These are phyloP conservation scores for Formica aserva DNA, from an alignment of 2,888 invertebrate genomes.

Conservation along the genomic window DNA sequence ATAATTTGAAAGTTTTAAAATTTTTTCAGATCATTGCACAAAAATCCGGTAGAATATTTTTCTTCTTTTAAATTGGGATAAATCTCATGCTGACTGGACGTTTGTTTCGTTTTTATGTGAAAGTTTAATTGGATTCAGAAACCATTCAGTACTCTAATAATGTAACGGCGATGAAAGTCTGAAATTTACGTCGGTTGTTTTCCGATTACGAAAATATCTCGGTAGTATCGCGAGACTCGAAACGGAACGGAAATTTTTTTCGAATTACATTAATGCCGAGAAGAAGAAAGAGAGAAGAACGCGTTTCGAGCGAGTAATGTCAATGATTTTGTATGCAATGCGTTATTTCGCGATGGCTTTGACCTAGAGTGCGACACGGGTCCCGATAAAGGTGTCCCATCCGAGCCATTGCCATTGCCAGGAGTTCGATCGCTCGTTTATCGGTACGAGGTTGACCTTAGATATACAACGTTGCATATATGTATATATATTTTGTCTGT, in stretches of 20 bases:
- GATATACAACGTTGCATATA: conserved; percentile 62
- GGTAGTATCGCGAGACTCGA: conserved; percentile 24
- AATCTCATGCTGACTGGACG: background rate
- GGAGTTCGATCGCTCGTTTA: conserved; percentile 59
- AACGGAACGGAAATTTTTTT: conserved; percentile 15
- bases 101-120: conserved; percentile 13
- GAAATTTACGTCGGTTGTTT: conserved; percentile 15
- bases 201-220: conserved; percentile 7
- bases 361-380: conserved; percentile 69
- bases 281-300: background rate
- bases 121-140: conserved; percentile 5
- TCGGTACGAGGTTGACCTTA: conserved; percentile 71
- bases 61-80: background rate
- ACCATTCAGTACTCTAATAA: background rate
- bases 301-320: too few species aligned
- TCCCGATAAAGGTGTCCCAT: conserved; percentile 60
- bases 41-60: background rate
- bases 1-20: background rate
- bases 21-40: background rate
- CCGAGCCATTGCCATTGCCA: conserved; percentile 59
- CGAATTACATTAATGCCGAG: conserved; percentile 6
- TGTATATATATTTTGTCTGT: conserved; percentile 48
- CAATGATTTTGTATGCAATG: conserved; percentile 2
- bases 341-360: conserved; percentile 60
- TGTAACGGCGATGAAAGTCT: background rate